Percentiles rank a stretch among this genome's conserved stretches.
Conservation (phyloP, 1,140 invertebrate species). For the Brachionus paranguensis region DNA sequence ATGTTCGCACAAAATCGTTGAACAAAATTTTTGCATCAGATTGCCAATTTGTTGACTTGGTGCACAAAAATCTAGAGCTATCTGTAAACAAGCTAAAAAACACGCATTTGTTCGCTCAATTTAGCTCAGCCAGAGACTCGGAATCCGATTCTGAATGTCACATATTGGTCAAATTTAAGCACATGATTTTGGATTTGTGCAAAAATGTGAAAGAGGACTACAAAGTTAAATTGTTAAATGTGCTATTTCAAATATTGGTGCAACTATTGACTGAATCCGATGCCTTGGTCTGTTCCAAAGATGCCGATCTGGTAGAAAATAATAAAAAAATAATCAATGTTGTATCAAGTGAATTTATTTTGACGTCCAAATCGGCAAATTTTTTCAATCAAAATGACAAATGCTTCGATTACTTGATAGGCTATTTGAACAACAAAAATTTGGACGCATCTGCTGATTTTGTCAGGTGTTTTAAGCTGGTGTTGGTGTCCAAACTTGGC, state of each 20-base stretch:
- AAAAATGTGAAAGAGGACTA: conserved; percentile 11
- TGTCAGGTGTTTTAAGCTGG: background rate
- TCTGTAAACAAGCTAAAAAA: background rate
- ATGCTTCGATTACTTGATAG: background rate
- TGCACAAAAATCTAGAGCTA: background rate
- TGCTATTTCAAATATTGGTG: background rate
- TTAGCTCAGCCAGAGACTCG: background rate
- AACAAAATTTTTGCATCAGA: conserved; percentile 6
- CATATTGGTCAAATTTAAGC: background rate
- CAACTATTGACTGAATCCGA: background rate
- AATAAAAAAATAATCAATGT: background rate
- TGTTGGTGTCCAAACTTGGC: background rate
- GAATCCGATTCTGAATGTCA: background rate
- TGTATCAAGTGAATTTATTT: background rate
- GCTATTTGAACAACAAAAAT: conserved; percentile 22
- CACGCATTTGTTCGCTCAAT: background rate
- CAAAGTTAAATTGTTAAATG: background rate
- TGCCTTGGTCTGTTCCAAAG: background rate
- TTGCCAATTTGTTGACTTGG: background rate
- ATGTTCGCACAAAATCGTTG: conserved; percentile 8
- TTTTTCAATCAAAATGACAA: conserved; percentile 31
- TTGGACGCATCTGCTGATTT: background rate
- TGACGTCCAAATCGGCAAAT: background rate
- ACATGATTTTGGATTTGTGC: background rate
- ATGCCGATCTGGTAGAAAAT: background rate